Evolutionary conservation across 2,888 invertebrate genomes (phyloP).

Genomic region (Ecdyonurus torrentis): DNA sequence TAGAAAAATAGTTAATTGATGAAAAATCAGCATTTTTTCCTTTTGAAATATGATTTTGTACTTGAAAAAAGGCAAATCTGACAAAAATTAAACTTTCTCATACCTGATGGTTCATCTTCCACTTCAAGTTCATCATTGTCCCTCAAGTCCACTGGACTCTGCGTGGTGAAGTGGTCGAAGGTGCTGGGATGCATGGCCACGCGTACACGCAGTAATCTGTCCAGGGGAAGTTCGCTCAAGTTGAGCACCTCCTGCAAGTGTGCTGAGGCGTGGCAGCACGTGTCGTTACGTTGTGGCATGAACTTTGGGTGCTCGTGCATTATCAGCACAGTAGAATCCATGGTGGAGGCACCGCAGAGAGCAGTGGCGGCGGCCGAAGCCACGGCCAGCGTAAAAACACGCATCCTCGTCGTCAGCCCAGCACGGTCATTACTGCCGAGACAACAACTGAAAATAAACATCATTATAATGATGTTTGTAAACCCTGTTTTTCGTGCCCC

Average conservation of each 20-base stretch:
- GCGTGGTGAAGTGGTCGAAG: no score
- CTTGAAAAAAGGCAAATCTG: no score
- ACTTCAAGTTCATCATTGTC: no score
- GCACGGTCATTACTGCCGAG: not conserved
- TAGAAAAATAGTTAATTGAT: no score
- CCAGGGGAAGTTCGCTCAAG: constrained; percentile 48
- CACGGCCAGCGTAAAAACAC: not conserved
- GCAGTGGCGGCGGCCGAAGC: not conserved
- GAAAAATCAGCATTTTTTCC: no score
- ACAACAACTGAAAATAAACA: no score
- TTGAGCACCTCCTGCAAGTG: constrained; percentile 8
- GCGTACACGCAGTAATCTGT: constrained; percentile 47
- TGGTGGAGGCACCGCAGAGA: not conserved
- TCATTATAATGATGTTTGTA: no score
- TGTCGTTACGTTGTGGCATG: not conserved
- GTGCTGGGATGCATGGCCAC: constrained; percentile 25
- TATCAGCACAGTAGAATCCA: not conserved
- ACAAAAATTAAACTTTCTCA: not conserved
- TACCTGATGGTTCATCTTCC: not conserved
- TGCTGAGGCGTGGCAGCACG: constrained; percentile 1
- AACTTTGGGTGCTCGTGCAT: not conserved
- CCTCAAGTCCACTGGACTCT: no score
- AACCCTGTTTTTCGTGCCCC: no score
- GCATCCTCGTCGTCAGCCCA: not conserved
- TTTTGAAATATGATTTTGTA: no score